A percentile compares a stretch with the other conserved stretches of the same genome.
phyloP scores from a whole-genome alignment of 2,113 vertebrate genomes.

The Rhadina sibilatrix region DNA sequence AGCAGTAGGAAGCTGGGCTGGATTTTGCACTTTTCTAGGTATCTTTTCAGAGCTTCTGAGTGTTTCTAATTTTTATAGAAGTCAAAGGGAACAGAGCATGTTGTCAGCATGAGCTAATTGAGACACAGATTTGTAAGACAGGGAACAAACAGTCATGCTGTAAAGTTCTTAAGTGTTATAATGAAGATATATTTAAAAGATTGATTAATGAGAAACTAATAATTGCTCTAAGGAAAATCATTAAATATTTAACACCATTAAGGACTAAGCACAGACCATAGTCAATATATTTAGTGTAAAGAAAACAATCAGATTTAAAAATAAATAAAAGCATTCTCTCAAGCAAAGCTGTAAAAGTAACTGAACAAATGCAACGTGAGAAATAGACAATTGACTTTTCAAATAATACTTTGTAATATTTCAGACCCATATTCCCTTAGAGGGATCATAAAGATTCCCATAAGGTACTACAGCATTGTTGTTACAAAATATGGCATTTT shows the following conservation, averaged over 20 bases:
- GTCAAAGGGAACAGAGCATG: background rate
- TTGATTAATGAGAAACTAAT: conserved; percentile 9
- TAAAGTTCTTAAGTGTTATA: background rate
- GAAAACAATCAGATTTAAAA: background rate
- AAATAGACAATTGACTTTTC: background rate
- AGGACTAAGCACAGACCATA: background rate
- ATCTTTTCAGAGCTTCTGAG: background rate
- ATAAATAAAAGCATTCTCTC: background rate
- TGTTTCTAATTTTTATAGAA: background rate
- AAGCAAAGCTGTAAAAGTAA: background rate
- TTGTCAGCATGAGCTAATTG: background rate
- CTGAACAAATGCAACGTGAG: background rate
- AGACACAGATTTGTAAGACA: background rate
- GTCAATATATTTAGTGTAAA: background rate
- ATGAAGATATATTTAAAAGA: background rate
- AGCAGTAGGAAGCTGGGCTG: background rate
- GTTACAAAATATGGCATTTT: background rate
- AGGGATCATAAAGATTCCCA: background rate
- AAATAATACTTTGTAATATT: background rate
- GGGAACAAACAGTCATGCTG: background rate
- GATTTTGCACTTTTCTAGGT: background rate
- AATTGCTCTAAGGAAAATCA: background rate
- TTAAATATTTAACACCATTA: background rate
- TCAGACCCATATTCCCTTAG: background rate
- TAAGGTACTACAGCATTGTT: background rate